Conservation (phyloP, 2,797 vertebrate species). For the Tauraco hartlaubi region DNA sequence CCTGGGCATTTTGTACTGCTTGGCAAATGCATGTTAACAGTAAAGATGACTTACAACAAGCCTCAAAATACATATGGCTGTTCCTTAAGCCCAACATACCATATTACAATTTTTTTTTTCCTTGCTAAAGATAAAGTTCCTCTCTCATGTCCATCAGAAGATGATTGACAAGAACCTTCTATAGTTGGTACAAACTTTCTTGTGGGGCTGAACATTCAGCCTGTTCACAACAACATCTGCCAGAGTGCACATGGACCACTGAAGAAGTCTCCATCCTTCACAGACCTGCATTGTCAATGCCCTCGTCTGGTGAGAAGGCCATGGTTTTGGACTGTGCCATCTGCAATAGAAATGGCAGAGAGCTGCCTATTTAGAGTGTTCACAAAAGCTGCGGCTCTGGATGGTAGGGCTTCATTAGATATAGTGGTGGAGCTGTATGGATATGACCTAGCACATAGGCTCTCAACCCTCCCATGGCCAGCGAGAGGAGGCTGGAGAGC, state of each 20-base stretch:
- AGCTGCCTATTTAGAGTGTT: not conserved
- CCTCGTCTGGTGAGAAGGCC: not conserved
- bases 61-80: not conserved
- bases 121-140: not conserved
- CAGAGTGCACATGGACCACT: too few relatives aligned
- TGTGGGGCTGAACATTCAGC: not conserved
- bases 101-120: not conserved
- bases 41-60: not conserved
- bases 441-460: not conserved
- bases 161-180: not conserved
- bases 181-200: not conserved
- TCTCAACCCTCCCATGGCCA: not conserved
- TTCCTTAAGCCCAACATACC: not conserved
- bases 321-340: not conserved
- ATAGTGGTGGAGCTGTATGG: fast-evolving
- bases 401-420: not conserved
- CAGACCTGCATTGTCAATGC: not conserved
- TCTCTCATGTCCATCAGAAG: not conserved
- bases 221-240: not conserved
- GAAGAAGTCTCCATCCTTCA: not conserved
- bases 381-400: not conserved
- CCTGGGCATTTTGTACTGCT: not conserved
- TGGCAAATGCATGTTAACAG: not conserved
- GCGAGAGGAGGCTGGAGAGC: not conserved
- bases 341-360: not conserved